Percentiles rank a stretch among this genome's conserved stretches.
These are phyloP conservation scores for Crax fasciolata DNA, from an alignment of 2,797 vertebrate species.

Conservation along the genomic window DNA sequence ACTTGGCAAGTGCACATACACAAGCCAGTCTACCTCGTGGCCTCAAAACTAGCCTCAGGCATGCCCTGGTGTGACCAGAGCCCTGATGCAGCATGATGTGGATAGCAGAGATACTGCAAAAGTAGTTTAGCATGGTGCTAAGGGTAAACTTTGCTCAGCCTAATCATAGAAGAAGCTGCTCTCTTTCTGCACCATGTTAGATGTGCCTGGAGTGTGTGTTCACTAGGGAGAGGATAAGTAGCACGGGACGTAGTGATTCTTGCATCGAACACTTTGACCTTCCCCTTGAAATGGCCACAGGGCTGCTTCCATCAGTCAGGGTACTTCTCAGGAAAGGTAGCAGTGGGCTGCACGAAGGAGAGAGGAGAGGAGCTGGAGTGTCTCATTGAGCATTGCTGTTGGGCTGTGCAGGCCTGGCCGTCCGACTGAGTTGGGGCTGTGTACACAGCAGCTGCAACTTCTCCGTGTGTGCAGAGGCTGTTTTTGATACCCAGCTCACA, in stretches of 20 bases:
- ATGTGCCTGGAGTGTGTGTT: accelerated
- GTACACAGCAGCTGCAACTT: background rate
- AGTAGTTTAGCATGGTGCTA: background rate
- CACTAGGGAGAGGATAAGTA: background rate
- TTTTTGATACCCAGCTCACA: background rate
- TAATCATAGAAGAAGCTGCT: background rate
- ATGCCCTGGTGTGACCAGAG: background rate
- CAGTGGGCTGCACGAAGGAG: background rate
- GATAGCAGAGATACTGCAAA: background rate
- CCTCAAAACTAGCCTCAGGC: background rate
- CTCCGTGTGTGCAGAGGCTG: background rate
- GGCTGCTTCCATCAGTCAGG: background rate
- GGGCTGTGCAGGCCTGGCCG: background rate
- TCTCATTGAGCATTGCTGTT: background rate
- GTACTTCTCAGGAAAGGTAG: background rate
- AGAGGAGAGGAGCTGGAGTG: background rate
- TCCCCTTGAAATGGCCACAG: background rate
- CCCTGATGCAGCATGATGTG: background rate
- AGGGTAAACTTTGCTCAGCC: background rate
- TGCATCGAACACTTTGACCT: background rate
- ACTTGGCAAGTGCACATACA: accelerated
- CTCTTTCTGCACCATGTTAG: background rate
- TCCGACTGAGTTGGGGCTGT: background rate
- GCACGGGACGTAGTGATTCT: background rate
- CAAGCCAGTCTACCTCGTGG: background rate